Evolutionary conservation across 2,888 invertebrate genomes (phyloP), one percentile per base, ranked within the genome.

Genomic region (Heliothis peltigera): DNA sequence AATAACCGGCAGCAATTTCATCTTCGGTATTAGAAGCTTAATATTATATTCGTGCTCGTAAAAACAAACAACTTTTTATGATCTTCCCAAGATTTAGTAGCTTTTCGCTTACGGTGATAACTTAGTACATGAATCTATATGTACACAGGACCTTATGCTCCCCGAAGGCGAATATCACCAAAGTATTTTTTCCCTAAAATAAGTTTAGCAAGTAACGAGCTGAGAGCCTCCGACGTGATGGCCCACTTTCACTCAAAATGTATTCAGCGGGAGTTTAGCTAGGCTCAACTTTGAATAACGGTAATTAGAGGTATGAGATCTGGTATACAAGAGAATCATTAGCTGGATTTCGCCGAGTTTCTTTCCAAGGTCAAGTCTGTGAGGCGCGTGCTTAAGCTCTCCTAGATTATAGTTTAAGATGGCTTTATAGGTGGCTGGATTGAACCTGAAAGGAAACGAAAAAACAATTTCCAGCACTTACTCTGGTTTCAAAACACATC

Each of bases 61-160:
- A 77, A 77, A 77, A 72, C 75, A 78, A 78, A 77, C 75, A 77
- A 77, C 65, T 66, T 75, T 78, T 78, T 78, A 78, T 64, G 67
- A 73, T 64, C 73, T 72, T 53, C 59, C 46, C 67, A 64, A 70
- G 72, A 75, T 78, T 77, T 75, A 78, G 63, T 63, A 54, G 70
- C 61, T 61, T 64, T 62, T 59, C 64, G 58, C 65, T 75, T 70
- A 75, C 64, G 58, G 72, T 78, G 64, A 53, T 70, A 56, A 68
- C 52, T 67, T 66, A 43, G 67, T 58, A 72, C 58, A 67, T 48
- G 60, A 53, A 61, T 72, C 53, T 66, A 70, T 66, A 70, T 71
- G 35, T 67, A 72, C 73, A 55, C 62, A 44, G 22, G 22, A 44
- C 55, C 47, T 71, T 72, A 66, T 61, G 39, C 67, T 62, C 54